phyloP scores from a whole-genome alignment of 2,113 vertebrate genomes.

The Callipepla californica region DNA sequence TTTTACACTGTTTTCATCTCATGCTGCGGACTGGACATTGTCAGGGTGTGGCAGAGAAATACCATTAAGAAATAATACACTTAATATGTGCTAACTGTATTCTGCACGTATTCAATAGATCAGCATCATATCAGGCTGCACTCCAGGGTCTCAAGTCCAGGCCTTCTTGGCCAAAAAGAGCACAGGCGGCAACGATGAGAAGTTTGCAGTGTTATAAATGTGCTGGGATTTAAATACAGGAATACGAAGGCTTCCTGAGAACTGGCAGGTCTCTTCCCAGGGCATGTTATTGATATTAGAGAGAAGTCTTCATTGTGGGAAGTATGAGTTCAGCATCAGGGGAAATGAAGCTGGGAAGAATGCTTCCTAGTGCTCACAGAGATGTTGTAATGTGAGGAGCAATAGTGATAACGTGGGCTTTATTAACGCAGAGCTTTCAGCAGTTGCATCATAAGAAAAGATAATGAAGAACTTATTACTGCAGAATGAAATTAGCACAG shows the following conservation, averaged over 20 bases:
- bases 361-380: not conserved
- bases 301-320: not conserved
- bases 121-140: not conserved
- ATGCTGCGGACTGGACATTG: rapidly evolving
- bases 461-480: not conserved
- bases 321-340: not conserved
- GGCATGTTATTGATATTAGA: not conserved
- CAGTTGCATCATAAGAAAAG: not conserved
- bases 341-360: not conserved
- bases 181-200: not conserved
- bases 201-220: not conserved
- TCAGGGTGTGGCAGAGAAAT: rapidly evolving
- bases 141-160: not conserved
- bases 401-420: not conserved
- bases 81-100: not conserved
- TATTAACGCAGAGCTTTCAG: not conserved
- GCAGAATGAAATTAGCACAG: not conserved
- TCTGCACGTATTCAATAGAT: not conserved
- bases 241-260: not conserved
- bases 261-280: not conserved
- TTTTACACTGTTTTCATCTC: rapidly evolving
- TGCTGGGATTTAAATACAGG: not conserved
- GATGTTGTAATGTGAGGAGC: not conserved
- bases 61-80: not conserved
- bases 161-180: not conserved